Evolutionary conservation across 2,113 vertebrate species (phyloP).

Genomic region (Silurus asotus): DNA sequence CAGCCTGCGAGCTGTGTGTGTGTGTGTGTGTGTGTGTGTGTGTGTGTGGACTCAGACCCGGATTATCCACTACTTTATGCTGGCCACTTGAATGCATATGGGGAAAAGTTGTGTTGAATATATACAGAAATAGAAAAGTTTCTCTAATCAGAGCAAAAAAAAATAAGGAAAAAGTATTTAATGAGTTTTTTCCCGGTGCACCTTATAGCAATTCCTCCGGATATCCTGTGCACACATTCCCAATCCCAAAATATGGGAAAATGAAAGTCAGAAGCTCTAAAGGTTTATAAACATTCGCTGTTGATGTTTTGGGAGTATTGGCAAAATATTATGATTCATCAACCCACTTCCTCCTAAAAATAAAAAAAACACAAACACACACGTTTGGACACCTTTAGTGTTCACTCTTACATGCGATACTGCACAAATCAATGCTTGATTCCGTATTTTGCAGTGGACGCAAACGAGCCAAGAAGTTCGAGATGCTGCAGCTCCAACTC

Average conservation of each 20-base stretch:
- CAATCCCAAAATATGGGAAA: no score
- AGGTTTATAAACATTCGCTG: background rate
- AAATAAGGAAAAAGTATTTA: background rate
- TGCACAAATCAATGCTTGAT: no score
- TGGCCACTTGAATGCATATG: background rate
- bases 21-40: background rate
- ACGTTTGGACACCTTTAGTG: background rate
- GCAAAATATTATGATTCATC: background rate
- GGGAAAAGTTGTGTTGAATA: background rate
- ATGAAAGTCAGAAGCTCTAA: no score
- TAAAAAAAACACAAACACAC: background rate
- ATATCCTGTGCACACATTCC: no score
- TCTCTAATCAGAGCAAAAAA: background rate
- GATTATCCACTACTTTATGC: conserved; percentile 13
- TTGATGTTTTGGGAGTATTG: background rate
- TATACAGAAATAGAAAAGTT: background rate
- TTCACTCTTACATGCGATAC: background rate
- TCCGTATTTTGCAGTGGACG: background rate
- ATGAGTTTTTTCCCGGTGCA: no score
- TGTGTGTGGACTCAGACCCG: conserved; percentile 8
- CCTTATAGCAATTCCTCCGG: no score
- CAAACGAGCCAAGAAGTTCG: background rate
- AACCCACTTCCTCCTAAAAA: background rate
- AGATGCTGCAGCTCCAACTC: background rate
- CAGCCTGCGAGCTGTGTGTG: conserved; percentile 11